Conservation (phyloP, 2,797 vertebrate species). For the Pipistrellus pipistrellus region DNA sequence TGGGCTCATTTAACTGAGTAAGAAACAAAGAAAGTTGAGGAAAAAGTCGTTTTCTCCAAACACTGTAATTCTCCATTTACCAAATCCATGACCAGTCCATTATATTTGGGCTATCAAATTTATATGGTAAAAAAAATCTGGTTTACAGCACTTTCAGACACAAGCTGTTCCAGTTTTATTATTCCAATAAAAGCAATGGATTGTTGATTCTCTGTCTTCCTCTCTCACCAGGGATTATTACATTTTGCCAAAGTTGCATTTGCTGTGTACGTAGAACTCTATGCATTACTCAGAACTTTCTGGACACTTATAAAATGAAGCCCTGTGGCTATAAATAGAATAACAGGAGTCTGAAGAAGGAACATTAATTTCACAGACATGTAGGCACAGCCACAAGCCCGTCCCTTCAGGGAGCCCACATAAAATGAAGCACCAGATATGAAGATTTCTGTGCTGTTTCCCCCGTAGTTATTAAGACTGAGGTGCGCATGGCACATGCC, state of each 20-base stretch:
- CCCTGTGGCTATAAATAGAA: conserved; percentile 89
- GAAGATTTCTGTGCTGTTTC: conserved; percentile 63
- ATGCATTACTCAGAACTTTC: conserved; percentile 74
- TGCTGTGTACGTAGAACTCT: conserved; percentile 63
- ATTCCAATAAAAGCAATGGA: conserved; percentile 64
- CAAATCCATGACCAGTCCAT: not conserved
- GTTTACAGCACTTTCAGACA: conserved; percentile 53
- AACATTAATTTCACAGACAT: conserved; percentile 91
- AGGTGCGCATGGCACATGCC: conserved; percentile 35
- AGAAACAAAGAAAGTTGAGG: not conserved
- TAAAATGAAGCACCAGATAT: conserved; percentile 52
- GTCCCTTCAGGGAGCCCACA: conserved; percentile 83
- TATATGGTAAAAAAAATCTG: conserved; percentile 18
- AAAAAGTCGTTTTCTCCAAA: fast-evolving
- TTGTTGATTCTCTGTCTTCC: conserved; percentile 69
- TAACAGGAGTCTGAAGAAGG: conserved; percentile 91
- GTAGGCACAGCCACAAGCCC: conserved; percentile 86
- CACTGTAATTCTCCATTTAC: conserved; percentile 39
- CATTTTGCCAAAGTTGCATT: conserved; percentile 70
- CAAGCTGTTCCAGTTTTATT: conserved; percentile 67
- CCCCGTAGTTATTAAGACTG: conserved; percentile 55
- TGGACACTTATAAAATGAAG: conserved; percentile 68
- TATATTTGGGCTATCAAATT: not conserved
- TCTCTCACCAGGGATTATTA: conserved; percentile 50
- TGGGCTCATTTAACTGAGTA: not conserved